Evolutionary conservation across 2,888 invertebrate genomes (phyloP).

Genomic region (Altica lythri): DNA sequence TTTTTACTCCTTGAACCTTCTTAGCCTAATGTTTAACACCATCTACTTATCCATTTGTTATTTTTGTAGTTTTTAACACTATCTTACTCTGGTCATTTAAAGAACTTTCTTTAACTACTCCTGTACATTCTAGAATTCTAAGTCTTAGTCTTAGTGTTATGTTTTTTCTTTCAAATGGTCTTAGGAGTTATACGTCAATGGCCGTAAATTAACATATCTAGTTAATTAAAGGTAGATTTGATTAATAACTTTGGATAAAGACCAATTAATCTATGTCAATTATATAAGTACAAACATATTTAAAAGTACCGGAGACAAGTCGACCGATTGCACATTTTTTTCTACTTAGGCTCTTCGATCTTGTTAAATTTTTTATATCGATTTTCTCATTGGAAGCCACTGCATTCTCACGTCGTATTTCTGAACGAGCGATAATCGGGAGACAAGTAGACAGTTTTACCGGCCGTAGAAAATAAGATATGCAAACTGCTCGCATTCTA

Average conservation of each 20-base stretch:
- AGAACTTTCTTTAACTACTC: too few relatives aligned
- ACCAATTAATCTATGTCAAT: not conserved
- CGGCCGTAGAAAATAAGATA: constrained; percentile 17
- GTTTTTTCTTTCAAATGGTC: too few relatives aligned
- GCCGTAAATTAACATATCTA: too few relatives aligned
- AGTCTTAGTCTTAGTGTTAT: too few relatives aligned
- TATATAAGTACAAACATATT: not conserved
- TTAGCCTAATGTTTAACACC: too few relatives aligned
- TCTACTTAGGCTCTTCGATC: not conserved
- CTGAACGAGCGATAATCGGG: constrained; percentile 18
- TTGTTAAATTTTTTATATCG: not conserved
- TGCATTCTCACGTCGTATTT: constrained; percentile 20
- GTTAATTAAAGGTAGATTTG: too few relatives aligned
- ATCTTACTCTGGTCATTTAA: too few relatives aligned
- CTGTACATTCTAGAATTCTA: too few relatives aligned
- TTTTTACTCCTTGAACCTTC: too few relatives aligned
- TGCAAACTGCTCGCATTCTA: constrained; percentile 30
- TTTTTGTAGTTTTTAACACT: too few relatives aligned
- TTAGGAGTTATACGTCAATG: too few relatives aligned
- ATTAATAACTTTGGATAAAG: not conserved
- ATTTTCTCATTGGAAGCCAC: constrained; percentile 7
- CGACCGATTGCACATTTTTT: not conserved
- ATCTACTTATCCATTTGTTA: too few relatives aligned
- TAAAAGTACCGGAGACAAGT: not conserved
- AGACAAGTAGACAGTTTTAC: constrained; percentile 20